These are phyloP conservation scores for Parnassius apollo DNA, from an alignment of 2,888 invertebrate species.

Conservation along the genomic window DNA sequence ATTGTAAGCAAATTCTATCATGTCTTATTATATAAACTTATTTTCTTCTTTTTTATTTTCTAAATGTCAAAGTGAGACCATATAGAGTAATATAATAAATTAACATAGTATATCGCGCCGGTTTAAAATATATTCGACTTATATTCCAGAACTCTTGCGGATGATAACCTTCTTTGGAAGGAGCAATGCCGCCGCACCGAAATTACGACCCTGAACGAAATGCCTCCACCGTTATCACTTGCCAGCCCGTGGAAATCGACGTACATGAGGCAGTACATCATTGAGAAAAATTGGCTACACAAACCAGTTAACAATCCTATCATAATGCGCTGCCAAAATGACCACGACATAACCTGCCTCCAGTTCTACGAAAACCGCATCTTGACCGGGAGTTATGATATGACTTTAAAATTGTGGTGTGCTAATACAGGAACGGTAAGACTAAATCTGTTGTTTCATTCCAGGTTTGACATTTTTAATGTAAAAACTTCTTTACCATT, in stretches of 20 bases:
- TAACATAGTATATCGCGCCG: no score
- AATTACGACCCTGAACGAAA: constrained; percentile 84
- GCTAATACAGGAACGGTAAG: constrained; percentile 94
- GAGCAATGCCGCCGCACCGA: constrained; percentile 95
- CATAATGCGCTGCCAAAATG: constrained; percentile 97
- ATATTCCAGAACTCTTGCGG: constrained; percentile 86
- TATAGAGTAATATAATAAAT: no score
- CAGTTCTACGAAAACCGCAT: constrained; percentile 98
- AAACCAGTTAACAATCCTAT: constrained; percentile 90
- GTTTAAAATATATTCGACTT: no score
- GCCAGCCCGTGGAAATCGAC: constrained; percentile 86
- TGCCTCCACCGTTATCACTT: constrained; percentile 80
- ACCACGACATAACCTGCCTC: constrained; percentile 99
- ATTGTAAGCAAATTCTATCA: no score
- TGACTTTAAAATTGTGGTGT: constrained; percentile 99
- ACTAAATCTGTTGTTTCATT: background rate
- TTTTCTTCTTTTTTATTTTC: no score
- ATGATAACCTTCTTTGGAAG: constrained; percentile 98
- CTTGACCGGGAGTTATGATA: constrained; percentile 99
- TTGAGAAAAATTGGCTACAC: constrained; percentile 97
- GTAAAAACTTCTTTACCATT: no score
- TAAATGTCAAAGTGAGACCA: no score
- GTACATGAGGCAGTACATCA: constrained; percentile 95
- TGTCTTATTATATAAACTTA: no score
- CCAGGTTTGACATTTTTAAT: no score